Evolutionary conservation across 2,113 vertebrate species (phyloP), one percentile per base, ranked within the genome.

Genomic region (Myotis lucifugus): DNA sequence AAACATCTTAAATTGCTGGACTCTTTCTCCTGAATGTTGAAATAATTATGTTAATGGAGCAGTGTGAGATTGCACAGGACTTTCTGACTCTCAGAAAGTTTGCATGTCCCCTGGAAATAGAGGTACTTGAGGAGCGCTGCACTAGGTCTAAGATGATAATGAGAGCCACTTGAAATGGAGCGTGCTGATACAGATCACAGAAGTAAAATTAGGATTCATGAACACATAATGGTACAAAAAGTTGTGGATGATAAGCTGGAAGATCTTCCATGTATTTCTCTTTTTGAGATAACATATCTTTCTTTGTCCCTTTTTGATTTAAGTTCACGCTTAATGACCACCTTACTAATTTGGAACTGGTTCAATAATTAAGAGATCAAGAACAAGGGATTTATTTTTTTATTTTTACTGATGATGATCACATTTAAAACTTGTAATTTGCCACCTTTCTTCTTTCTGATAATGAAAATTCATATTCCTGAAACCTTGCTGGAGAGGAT

Each of bases 341-440:
- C 3, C 34, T 95, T 88, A 13, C 6, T 52, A 92, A 54, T 90
- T 15, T 97, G 54, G 69, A 88, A 85, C 32, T 56, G 6, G 54
- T 61, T 21, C 73, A 95, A 17, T 69, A 92, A 90, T 50, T 90
- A 77, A 91, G 73, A 96, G 61, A 56, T 92, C 34, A 88, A 93
- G 48, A 90, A 50, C 46, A 83, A 64, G 79, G 48, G 15, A 1
- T 95, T 93, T 88, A 48, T 48, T 54, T 54, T 21, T 8, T 19
- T 21, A 42, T 59, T 59, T 92, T 81, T 32, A 27, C 42, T 34
- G 1, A 78, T 48, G 34, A 46, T 34, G 34, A 90, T 72, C 37
- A 92, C 46, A 72, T 76, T 88, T 85, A 50, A 86, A 93, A 79
- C 37, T 37, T 95, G 4, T 77, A 61, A 59, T 90, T 90, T 93